A percentile compares a stretch with the other conserved stretches of the same genome.
phyloP scores from a whole-genome alignment of 1,140 invertebrate species.

The Caenorhabditis inopinata region DNA sequence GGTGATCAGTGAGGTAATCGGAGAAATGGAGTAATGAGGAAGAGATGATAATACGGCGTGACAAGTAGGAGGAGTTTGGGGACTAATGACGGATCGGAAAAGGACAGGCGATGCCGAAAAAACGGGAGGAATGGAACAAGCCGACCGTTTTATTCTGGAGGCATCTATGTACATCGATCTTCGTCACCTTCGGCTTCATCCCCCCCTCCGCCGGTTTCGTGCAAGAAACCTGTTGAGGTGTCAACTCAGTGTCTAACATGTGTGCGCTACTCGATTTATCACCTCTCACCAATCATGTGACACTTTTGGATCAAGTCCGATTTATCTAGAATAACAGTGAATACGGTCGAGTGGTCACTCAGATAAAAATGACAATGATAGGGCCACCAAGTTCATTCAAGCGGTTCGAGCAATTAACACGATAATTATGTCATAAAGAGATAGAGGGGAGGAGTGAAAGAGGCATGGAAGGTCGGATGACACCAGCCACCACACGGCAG shows the following conservation, averaged over 20 bases:
- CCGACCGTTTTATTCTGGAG: slow-evolving; percentile 5
- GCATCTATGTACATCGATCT: background rate
- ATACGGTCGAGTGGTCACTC: background rate
- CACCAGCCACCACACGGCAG: background rate
- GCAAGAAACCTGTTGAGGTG: slow-evolving; percentile 7
- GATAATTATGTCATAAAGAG: slow-evolving; percentile 24
- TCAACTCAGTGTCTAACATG: background rate
- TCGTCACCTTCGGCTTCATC: background rate
- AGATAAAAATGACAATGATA: background rate
- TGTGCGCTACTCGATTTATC: slow-evolving; percentile 16
- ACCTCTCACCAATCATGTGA: background rate
- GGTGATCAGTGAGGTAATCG: background rate
- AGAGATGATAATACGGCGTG: slow-evolving; percentile 17
- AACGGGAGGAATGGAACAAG: background rate
- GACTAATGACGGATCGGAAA: background rate
- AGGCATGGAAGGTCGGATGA: background rate
- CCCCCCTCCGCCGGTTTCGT: background rate
- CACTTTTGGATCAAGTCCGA: background rate
- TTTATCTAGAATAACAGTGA: background rate
- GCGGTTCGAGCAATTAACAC: background rate
- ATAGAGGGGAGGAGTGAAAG: background rate
- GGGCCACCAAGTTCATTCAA: background rate
- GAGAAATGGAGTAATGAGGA: background rate
- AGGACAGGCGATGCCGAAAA: background rate
- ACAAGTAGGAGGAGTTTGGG: background rate